phyloP scores from a whole-genome alignment of 2,113 vertebrate species.

The Nettapus auritus region DNA sequence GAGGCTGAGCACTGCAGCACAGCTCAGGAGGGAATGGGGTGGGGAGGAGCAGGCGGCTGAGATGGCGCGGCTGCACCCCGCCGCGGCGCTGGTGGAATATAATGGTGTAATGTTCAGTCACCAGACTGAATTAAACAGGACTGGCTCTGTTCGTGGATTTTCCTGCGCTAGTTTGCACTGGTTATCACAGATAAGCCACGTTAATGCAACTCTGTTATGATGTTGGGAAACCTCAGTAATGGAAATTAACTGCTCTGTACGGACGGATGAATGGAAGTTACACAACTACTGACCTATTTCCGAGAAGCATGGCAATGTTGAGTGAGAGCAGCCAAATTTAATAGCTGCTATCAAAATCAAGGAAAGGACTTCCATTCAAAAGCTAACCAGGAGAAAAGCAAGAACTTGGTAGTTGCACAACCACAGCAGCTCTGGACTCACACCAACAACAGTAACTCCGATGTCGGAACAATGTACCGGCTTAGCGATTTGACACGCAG shows the following conservation, averaged over 20 bases:
- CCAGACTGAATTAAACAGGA: slow-evolving; percentile 11
- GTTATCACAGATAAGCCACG: slow-evolving; percentile 53
- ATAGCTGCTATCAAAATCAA: slow-evolving; percentile 42
- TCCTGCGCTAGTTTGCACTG: slow-evolving; percentile 41
- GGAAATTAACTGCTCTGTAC: slow-evolving; percentile 32
- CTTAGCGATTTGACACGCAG: neutral
- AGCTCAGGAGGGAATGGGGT: neutral
- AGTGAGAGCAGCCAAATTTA: slow-evolving; percentile 12
- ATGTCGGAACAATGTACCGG: slow-evolving; percentile 21
- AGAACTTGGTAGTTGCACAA: slow-evolving; percentile 33
- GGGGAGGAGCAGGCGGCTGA: slow-evolving; percentile 4
- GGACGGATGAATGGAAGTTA: slow-evolving; percentile 42
- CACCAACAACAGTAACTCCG: slow-evolving; percentile 31
- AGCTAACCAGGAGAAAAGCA: neutral
- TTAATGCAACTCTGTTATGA: slow-evolving; percentile 17
- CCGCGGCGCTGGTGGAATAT: neutral
- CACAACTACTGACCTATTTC: neutral
- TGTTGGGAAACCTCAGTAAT: slow-evolving; percentile 59
- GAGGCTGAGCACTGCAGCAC: fast-evolving
- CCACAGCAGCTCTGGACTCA: slow-evolving; percentile 6
- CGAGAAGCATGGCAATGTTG: neutral
- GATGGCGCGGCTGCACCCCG: neutral
- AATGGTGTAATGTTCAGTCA: slow-evolving; percentile 16
- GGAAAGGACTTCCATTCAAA: slow-evolving; percentile 24
- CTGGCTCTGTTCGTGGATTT: neutral